Percentiles rank a stretch among this genome's conserved stretches.
phyloP scores from a whole-genome alignment of 2,888 invertebrate genomes.

The Epirrhoe tristata region DNA sequence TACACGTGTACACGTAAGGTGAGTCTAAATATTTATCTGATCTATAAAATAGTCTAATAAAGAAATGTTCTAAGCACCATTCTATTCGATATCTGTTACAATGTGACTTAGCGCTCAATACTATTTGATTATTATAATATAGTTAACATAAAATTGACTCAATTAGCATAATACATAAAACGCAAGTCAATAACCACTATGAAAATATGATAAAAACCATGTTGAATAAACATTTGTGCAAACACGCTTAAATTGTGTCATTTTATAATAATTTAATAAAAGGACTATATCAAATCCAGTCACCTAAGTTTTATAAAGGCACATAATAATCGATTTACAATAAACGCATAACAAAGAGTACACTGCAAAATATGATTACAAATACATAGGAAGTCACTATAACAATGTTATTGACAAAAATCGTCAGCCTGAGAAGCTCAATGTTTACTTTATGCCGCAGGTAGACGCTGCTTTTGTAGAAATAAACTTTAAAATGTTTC shows the following conservation, averaged over 20 bases:
- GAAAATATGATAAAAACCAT: constrained; percentile 65
- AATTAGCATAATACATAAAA: constrained; percentile 69
- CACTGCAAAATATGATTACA: constrained; percentile 65
- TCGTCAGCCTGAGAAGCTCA: constrained; percentile 44
- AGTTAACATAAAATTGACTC: constrained; percentile 76
- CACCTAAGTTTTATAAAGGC: constrained; percentile 77
- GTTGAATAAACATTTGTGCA: constrained; percentile 78
- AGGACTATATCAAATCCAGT: constrained; percentile 80
- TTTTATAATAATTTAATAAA: constrained; percentile 62
- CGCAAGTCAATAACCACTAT: constrained; percentile 68
- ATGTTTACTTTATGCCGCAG: constrained; percentile 34
- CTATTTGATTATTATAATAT: constrained; percentile 72
- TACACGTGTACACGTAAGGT: constrained; percentile 60
- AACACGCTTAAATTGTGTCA: constrained; percentile 74
- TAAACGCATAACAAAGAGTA: constrained; percentile 66
- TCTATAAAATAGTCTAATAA: constrained; percentile 75
- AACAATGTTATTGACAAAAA: constrained; percentile 36
- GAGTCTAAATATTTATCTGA: constrained; percentile 60
- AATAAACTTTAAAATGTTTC: constrained; percentile 11
- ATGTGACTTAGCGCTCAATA: constrained; percentile 80
- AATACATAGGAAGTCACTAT: constrained; percentile 43
- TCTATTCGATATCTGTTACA: constrained; percentile 83
- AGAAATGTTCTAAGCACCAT: constrained; percentile 83
- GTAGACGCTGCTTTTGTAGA: constrained; percentile 20
- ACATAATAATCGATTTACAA: constrained; percentile 81